Conservation (phyloP, 2,888 invertebrate genomes). For the Agrenia bidenticulata region DNA sequence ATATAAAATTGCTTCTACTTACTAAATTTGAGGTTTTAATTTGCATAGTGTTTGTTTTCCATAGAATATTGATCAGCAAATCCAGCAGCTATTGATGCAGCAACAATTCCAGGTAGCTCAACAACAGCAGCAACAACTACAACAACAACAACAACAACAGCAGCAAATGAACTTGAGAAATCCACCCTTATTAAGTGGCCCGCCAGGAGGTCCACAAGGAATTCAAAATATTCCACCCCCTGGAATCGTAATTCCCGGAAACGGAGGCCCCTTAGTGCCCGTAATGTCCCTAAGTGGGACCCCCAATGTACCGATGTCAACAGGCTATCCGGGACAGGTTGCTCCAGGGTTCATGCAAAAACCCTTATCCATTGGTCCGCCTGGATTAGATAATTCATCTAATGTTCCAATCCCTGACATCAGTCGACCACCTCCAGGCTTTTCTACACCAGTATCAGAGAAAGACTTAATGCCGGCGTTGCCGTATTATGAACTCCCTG, state of each 20-base stretch:
- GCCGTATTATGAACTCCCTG: conserved; percentile 95
- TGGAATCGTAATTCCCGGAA: conserved; percentile 21
- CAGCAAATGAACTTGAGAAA: conserved; percentile 54
- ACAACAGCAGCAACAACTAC: conserved; percentile 53
- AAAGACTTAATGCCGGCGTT: conserved; percentile 56
- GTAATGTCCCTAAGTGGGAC: neutral
- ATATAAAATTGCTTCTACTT: neutral
- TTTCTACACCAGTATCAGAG: conserved; percentile 52
- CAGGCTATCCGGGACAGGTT: conserved; percentile 32
- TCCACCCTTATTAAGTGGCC: conserved; percentile 30
- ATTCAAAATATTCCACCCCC: conserved; percentile 26
- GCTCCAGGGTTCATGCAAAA: conserved; percentile 8
- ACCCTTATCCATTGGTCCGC: conserved; percentile 29
- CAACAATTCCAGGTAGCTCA: conserved; percentile 47
- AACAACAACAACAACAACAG: conserved; percentile 36
- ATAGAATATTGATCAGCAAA: conserved; percentile 62
- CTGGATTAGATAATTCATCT: conserved; percentile 40
- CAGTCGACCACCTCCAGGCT: conserved; percentile 55
- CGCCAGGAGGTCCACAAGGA: conserved; percentile 9
- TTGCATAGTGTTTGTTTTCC: too few species aligned
- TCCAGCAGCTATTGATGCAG: conserved; percentile 56
- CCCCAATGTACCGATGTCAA: conserved; percentile 10
- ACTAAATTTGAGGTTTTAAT: too few species aligned
- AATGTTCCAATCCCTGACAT: conserved; percentile 52
- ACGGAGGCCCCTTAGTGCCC: conserved; percentile 20